These are phyloP conservation scores for Chloromyia formosa DNA, from an alignment of 2,888 invertebrate species.

Conservation along the genomic window DNA sequence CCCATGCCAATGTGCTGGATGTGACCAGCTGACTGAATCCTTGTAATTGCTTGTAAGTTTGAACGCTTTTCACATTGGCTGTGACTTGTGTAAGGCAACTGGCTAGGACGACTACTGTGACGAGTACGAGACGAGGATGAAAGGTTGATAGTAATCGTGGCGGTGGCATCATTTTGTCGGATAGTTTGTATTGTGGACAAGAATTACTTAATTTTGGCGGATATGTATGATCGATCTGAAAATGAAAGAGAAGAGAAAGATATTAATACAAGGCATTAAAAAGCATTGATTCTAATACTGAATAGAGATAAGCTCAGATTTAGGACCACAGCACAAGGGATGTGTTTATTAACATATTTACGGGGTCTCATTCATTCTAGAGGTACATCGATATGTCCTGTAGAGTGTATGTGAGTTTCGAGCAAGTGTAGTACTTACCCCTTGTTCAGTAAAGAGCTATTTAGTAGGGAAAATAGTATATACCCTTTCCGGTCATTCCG, in stretches of 20 bases:
- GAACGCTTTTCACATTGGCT: conserved; percentile 57
- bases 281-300: too few species aligned
- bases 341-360: too few species aligned
- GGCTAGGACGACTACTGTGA: conserved; percentile 22
- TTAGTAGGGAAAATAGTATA: too few species aligned
- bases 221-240: conserved; percentile 21
- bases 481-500: too few species aligned
- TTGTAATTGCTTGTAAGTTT: conserved; percentile 59
- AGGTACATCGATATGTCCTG: neutral
- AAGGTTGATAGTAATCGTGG: conserved; percentile 5
- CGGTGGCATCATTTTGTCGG: conserved; percentile 21
- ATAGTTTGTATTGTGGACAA: too few species aligned
- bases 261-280: too few species aligned
- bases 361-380: too few species aligned
- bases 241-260: neutral
- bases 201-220: conserved; percentile 9
- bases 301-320: too few species aligned
- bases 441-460: too few species aligned
- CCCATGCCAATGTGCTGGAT: conserved; percentile 83
- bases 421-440: too few species aligned
- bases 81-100: conserved; percentile 49
- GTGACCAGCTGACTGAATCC: conserved; percentile 75
- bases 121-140: neutral
- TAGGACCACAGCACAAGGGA: too few species aligned
- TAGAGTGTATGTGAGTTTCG: neutral